Base-by-base conservation (phyloP, 2,888 invertebrate genomes). In the Ctena decussata region DNA sequence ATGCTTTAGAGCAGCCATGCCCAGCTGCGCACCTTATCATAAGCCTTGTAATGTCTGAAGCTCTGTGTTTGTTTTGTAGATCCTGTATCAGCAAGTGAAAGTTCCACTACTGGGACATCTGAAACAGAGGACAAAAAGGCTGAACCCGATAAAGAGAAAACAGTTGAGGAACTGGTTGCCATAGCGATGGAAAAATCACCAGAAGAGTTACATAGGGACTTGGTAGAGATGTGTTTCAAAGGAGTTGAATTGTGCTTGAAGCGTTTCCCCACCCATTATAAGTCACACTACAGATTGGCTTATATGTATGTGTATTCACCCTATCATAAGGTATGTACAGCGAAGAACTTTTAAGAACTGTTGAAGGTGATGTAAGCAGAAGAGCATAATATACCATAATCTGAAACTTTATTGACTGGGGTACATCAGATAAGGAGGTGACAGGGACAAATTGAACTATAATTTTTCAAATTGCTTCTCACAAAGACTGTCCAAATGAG, bases 211-310 rank as follows among this genome's bases (percentile, higher is more conserved):
- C 83, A 85, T 39, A 88, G 85, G 71, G 89, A 92, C 89, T 96
- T 98, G 76, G 97, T 97, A 44, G 96, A 97, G 41, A 96, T 97
- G 53, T 98, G 98, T 94, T 96, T 98, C 24, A 97, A 97, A 93
- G 98, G 98, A 41, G 82, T 93, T 30, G 89, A 88, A 32, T 97
- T 98, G 93, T 99, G 99, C 93, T 97, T 98, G 11, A 97, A 97
- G 72, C 97, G 99, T 71, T 98, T 98, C 95, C 97, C 98, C 0
- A 98, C 98, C 92, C 98, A 99, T 96, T 99, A 98, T 95, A 99
- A 99, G 96, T 98, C 98, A 0, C 97, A 98, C 77, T 99, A 98
- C 95, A 97, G 98, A 89, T 96, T 99, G 75, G 97, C 98, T 0
- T 97, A 98, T 95, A 97, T 98, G 93, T 98, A 97, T 95, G 97